Evolutionary conservation across 2,888 invertebrate genomes (phyloP), one percentile per base, ranked within the genome.

Genomic region (Cordylochernes scorpioides): DNA sequence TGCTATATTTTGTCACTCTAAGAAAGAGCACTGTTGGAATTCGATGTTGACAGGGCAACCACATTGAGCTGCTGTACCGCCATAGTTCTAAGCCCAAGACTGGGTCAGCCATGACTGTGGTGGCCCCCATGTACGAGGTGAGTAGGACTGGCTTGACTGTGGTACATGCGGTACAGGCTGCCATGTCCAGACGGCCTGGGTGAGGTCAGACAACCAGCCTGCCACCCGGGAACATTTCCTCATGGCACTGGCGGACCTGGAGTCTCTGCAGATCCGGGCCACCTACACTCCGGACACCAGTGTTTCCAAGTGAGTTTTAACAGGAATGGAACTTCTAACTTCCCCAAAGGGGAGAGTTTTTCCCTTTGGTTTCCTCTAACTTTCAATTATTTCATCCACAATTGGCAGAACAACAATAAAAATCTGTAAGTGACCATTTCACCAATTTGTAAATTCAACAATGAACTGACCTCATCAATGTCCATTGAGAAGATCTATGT

Each of bases 171-270:
- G n/a, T 19, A 19, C n/a, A 13, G 12, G 22, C 12, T 22, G 14
- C 5, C 12, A 5, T 22, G 14, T 22, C 32, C 25, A 41, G 39
- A 36, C 29, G 21, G 35, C 31, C 15, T 45, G 45, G 44, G 17
- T 74, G 48, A 64, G 82, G 46, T 62, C 63, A 29, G 88, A 91
- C 48, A 86, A 86, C 5, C 68, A 70, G 38, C 62, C 63, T 30
- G 67, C 73, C 2, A 69, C 73, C 34, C 64, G 91, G 4, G 80
- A 78, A 46, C 71, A 82, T 50, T 61, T 94, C 43, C 58, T 94
- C 30, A 73, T 88, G 67, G 77, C 82, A 1, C 57, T 94, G 25
- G 80, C 88, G 32, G 77, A 84, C 49, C 60, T 94, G 12, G 66
- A 73, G 44, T 67, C 67, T 1, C 71, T 94, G 40, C 63, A 75